Evolutionary conservation across 2,113 vertebrate species (phyloP).

Genomic region (Oceanodroma tethys): DNA sequence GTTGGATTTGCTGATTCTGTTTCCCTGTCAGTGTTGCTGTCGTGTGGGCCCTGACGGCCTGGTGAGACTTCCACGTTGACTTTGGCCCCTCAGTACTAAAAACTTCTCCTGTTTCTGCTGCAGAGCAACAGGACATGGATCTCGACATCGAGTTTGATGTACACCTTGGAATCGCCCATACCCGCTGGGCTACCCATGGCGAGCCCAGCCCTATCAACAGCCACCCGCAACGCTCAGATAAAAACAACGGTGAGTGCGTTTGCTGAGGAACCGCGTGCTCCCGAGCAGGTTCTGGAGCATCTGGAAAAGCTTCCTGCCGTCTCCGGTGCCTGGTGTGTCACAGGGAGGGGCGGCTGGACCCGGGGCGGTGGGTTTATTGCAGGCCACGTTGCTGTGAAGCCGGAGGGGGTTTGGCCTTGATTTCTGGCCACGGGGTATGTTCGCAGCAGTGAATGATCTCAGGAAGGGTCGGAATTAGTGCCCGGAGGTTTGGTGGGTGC

Average conservation of each 20-base stretch:
- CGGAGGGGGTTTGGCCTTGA: fast-evolving
- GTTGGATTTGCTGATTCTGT: not conserved
- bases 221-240: conserved; percentile 95
- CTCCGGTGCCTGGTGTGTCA: fast-evolving
- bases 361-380: fast-evolving
- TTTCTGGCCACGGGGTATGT: fast-evolving
- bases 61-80: fast-evolving
- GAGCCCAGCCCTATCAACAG: conserved; percentile 92
- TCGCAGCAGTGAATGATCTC: not conserved
- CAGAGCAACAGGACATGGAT: conserved; percentile 92
- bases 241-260: conserved; percentile 82
- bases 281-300: too few relatives aligned
- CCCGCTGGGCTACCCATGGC: conserved; percentile 96
- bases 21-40: not conserved
- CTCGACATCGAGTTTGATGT: conserved; percentile 95
- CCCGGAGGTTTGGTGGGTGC: too few relatives aligned
- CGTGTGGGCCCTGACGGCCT: fast-evolving
- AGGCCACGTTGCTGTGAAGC: fast-evolving
- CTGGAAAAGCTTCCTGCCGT: not conserved
- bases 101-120: not conserved
- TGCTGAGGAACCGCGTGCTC: fast-evolving
- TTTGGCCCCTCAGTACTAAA: not conserved
- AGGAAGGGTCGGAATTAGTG: not conserved
- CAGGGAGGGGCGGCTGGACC: not conserved
- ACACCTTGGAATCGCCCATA: conserved; percentile 95